Conservation (phyloP, 2,113 vertebrate genomes). For the Pedetes capensis region DNA sequence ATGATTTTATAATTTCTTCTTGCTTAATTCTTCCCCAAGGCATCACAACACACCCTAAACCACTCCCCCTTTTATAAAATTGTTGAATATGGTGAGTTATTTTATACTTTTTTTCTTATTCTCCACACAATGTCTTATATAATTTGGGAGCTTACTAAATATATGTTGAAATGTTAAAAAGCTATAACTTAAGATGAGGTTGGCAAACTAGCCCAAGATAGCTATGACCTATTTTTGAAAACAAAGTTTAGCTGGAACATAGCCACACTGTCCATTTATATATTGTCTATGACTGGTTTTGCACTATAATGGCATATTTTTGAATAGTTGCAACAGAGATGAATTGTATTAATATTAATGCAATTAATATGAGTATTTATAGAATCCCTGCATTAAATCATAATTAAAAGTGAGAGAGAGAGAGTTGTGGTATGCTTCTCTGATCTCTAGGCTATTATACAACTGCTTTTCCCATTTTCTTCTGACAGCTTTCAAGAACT, state of each 20-base stretch:
- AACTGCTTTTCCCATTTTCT: neutral
- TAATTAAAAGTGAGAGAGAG: neutral
- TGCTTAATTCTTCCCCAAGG: neutral
- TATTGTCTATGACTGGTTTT: neutral
- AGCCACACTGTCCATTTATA: neutral
- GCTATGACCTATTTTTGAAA: neutral
- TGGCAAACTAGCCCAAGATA: neutral
- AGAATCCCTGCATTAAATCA: neutral
- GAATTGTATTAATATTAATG: neutral
- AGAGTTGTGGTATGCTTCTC: neutral
- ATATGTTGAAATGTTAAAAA: neutral
- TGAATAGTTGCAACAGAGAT: slow-evolving; percentile 15
- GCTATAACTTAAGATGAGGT: neutral
- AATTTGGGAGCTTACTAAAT: neutral
- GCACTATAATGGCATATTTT: neutral
- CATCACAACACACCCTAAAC: neutral
- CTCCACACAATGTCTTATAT: neutral
- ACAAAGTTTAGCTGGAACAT: neutral
- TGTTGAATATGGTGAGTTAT: neutral
- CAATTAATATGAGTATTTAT: neutral
- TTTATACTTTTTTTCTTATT: neutral
- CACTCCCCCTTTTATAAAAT: neutral
- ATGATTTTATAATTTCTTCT: neutral
- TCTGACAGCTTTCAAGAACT: neutral
- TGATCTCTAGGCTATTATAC: neutral